Evolutionary conservation across 1,140 invertebrate species (phyloP).

Genomic region (Thaumetopoea pityocampa): DNA sequence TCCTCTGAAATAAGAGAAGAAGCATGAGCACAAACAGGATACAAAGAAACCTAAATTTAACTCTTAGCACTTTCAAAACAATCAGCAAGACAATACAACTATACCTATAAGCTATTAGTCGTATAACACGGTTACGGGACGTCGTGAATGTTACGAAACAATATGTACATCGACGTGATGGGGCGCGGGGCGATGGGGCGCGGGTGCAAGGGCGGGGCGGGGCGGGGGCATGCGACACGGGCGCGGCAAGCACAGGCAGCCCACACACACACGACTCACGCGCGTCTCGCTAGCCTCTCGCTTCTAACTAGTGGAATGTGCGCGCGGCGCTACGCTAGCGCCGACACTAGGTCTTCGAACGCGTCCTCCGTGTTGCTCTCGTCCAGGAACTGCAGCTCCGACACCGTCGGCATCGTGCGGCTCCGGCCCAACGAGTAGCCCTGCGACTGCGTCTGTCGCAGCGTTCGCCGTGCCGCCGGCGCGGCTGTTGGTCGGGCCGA

Average conservation of each 20-base stretch:
- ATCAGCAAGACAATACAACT: constrained; percentile 53
- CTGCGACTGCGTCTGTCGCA: constrained; percentile 55
- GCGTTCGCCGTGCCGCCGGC: constrained; percentile 38
- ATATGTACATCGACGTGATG: constrained; percentile 37
- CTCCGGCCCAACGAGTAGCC: constrained; percentile 79
- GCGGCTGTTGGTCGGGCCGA: constrained; percentile 38
- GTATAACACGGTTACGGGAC: constrained; percentile 67
- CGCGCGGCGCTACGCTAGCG: constrained; percentile 58
- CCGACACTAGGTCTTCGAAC: constrained; percentile 85
- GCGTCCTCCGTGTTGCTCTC: constrained; percentile 85
- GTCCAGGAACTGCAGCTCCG: constrained; percentile 80
- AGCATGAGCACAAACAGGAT: no score
- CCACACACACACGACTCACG: constrained; percentile 73
- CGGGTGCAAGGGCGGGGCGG: constrained; percentile 27
- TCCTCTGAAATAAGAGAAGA: constrained; percentile 61
- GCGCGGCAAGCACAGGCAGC: constrained; percentile 58
- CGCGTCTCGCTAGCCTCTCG: constrained; percentile 58
- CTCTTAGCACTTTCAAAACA: constrained; percentile 51
- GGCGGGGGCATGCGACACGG: constrained; percentile 17
- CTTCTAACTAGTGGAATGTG: constrained; percentile 65
- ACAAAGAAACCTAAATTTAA: constrained; percentile 28
- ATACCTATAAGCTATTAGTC: constrained; percentile 69
- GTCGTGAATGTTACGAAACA: constrained; percentile 28
- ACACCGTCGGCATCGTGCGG: constrained; percentile 83
- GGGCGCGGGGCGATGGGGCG: no score